These are phyloP conservation scores for Drosophila parthenogenetica DNA, from an alignment of 2,888 invertebrate species.

Conservation along the genomic window DNA sequence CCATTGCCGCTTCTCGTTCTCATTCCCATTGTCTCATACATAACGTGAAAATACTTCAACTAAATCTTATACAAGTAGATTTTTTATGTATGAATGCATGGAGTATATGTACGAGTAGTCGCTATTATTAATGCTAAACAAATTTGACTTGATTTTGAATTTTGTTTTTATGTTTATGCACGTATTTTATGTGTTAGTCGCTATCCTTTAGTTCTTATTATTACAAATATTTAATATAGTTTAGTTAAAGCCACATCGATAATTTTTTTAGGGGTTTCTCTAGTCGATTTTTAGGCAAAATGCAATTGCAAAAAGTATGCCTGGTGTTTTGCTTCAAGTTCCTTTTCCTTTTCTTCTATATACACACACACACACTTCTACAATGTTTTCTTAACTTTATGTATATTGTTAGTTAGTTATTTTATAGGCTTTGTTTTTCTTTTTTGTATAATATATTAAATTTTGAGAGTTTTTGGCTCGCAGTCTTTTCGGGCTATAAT, in stretches of 20 bases:
- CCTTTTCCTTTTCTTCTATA: slow-evolving; percentile 12
- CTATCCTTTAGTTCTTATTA: slow-evolving; percentile 10
- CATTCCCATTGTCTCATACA: slow-evolving; percentile 51
- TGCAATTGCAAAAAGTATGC: slow-evolving; percentile 52
- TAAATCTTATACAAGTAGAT: slow-evolving; percentile 64
- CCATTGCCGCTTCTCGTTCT: slow-evolving; percentile 9
- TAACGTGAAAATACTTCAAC: slow-evolving; percentile 76
- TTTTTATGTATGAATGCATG: slow-evolving; percentile 36
- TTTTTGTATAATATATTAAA: slow-evolving; percentile 61
- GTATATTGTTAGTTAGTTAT: slow-evolving; percentile 17
- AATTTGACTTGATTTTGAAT: slow-evolving; percentile 66
- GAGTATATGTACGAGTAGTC: slow-evolving; percentile 44
- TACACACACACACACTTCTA: slow-evolving; percentile 26
- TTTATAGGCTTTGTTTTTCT: slow-evolving; percentile 35
- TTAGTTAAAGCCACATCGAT: slow-evolving; percentile 78
- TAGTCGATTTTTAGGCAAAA: slow-evolving; percentile 46
- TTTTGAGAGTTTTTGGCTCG: slow-evolving; percentile 81
- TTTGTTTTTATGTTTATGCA: slow-evolving; percentile 33
- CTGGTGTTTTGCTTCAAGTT: slow-evolving; percentile 58
- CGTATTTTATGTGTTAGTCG: slow-evolving; percentile 26
- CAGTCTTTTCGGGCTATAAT: slow-evolving; percentile 79
- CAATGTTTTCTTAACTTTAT: slow-evolving; percentile 14
- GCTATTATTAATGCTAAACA: slow-evolving; percentile 62
- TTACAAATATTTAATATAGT: slow-evolving; percentile 39
- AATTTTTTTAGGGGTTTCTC: slow-evolving; percentile 61